These are phyloP conservation scores for Octopus sinensis DNA, from an alignment of 1,140 invertebrate species.

Conservation along the genomic window DNA sequence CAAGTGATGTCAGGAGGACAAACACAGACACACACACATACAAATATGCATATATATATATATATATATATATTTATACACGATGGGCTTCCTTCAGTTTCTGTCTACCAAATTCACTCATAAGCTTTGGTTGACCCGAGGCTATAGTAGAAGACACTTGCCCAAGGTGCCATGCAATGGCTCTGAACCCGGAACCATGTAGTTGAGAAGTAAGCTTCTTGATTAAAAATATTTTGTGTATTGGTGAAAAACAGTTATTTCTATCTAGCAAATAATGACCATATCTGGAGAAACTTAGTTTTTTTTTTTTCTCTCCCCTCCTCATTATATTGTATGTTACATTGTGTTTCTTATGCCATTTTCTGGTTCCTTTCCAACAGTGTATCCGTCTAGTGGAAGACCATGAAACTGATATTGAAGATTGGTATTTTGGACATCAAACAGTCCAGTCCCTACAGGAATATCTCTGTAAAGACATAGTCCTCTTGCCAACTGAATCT, in stretches of 20 bases:
- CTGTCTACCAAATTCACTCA: too few relatives aligned
- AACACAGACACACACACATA: too few relatives aligned
- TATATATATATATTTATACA: too few relatives aligned
- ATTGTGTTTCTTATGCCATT: constrained; percentile 10
- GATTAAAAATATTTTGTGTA: background rate
- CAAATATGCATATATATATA: too few relatives aligned
- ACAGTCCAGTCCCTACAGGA: constrained; percentile 45
- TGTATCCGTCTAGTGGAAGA: constrained; percentile 61
- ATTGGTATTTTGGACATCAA: constrained; percentile 62
- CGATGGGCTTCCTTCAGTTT: too few relatives aligned
- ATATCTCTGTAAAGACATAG: constrained; percentile 55
- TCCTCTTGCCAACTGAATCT: constrained; percentile 47
- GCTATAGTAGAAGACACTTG: too few relatives aligned
- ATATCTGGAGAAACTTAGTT: background rate
- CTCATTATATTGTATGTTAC: background rate
- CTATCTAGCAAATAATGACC: background rate
- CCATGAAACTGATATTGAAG: constrained; percentile 61
- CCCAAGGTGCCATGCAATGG: too few relatives aligned
- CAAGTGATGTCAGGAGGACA: too few relatives aligned
- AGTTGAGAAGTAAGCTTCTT: too few relatives aligned
- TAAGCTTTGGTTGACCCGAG: too few relatives aligned
- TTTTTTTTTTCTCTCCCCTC: background rate
- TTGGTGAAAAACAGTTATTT: background rate
- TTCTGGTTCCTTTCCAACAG: constrained; percentile 42
- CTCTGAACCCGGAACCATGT: too few relatives aligned